Evolutionary conservation across 2,888 invertebrate species (phyloP).

Genomic region (Cosmorhoe ocellata): DNA sequence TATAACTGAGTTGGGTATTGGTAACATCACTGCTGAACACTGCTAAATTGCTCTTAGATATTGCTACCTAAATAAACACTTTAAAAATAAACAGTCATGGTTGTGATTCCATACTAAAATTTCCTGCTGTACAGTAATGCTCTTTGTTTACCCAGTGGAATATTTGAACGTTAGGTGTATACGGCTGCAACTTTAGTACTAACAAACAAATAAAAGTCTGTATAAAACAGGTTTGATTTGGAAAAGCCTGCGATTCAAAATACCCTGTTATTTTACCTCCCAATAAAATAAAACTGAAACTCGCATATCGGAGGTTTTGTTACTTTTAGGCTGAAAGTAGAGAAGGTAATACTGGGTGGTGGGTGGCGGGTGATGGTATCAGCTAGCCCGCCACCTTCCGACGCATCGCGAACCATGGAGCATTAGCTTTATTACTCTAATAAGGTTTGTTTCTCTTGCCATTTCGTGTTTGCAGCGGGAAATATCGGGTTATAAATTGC

Average conservation of each 20-base stretch:
- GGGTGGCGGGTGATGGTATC: slow-evolving; percentile 42
- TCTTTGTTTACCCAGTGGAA: too few relatives aligned
- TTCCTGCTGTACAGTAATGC: too few relatives aligned
- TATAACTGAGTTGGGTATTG: not conserved
- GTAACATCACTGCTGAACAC: too few relatives aligned
- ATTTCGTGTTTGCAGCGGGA: slow-evolving; percentile 28
- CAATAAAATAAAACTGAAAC: slow-evolving; percentile 22
- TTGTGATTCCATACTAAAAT: too few relatives aligned
- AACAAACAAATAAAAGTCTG: not conserved
- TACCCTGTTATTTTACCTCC: slow-evolving; percentile 16
- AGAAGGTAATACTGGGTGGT: slow-evolving; percentile 32
- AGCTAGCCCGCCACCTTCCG: slow-evolving; percentile 22
- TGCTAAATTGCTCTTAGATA: too few relatives aligned
- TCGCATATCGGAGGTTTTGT: slow-evolving; percentile 25
- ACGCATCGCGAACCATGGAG: slow-evolving; percentile 44
- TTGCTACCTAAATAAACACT: too few relatives aligned
- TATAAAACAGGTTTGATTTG: not conserved
- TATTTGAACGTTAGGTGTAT: too few relatives aligned
- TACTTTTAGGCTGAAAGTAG: slow-evolving; percentile 27
- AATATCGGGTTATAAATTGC: slow-evolving; percentile 26
- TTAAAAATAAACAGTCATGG: too few relatives aligned
- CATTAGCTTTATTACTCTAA: slow-evolving; percentile 51
- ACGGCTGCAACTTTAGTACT: too few relatives aligned
- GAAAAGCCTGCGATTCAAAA: slow-evolving; percentile 8
- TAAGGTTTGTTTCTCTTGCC: slow-evolving; percentile 35